Evolutionary conservation across 2,113 vertebrate species (phyloP), one percentile per base, ranked within the genome.

Genomic region (Aplodontia rufa): DNA sequence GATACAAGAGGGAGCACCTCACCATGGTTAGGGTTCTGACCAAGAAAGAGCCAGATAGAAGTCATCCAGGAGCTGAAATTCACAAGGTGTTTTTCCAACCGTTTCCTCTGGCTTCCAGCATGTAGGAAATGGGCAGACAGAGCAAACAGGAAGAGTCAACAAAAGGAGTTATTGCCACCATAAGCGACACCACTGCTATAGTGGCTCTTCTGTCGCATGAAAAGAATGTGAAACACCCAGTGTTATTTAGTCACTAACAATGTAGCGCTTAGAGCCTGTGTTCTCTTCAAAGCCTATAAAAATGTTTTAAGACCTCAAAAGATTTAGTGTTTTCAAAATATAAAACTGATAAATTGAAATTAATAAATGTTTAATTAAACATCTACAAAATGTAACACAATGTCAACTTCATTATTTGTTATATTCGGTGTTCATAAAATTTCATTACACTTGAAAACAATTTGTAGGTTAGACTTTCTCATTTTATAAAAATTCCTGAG

Each of bases 301-400:
- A 91, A 79, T 82, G 40, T 68, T 95, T 90, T 86, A 96, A 97
- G 74, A 49, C 55, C 87, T 93, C 53, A 60, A 87, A 91, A 93
- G 92, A 95, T 96, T 95, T 96, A 94, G 32, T 69, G 10, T 87
- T 91, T 95, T 90, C 58, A 83, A 95, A 93, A 94, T 94, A 94
- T 47, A 91, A 94, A 93, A 91, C 51, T 64, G 90, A 96, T 96
- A 85, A 81, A 95, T 40, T 79, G 78, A 94, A 96, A 97, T 97
- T 93, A 97, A 95, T 95, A 92, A 95, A 95, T 93, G 78, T 62
- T 94, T 95, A 96, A 96, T 94, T 96, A 94, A 96, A 90, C 55
- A 88, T 89, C 85, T 86, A 97, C 55, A 94, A 83, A 94, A 89
- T 82, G 22, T 79, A 94, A 92, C 86, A 94, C 35, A 72, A 97